phyloP scores from a whole-genome alignment of 2,888 invertebrate genomes.

The Punctoribates punctum region DNA sequence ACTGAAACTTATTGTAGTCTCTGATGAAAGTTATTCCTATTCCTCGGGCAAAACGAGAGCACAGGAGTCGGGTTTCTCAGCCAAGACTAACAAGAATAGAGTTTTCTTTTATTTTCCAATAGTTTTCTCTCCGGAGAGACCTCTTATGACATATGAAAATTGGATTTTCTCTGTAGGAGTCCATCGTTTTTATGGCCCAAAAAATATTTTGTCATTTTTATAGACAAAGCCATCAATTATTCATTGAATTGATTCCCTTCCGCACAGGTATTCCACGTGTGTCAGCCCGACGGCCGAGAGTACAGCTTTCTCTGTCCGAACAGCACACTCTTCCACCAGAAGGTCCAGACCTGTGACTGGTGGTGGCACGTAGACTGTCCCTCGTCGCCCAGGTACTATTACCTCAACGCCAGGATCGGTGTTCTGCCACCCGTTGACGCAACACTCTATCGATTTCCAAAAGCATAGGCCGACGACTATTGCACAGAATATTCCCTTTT shows the following conservation, averaged over 20 bases:
- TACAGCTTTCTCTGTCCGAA: constrained; percentile 44
- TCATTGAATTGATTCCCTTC: neutral
- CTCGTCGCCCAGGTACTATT: constrained; percentile 32
- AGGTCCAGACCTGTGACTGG: constrained; percentile 43
- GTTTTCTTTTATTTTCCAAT: too few relatives aligned
- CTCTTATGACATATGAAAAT: too few relatives aligned
- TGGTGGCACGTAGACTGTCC: constrained; percentile 42
- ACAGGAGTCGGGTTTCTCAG: too few relatives aligned
- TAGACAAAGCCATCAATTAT: neutral
- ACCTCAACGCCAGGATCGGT: constrained; percentile 41
- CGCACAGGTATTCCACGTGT: constrained; percentile 42
- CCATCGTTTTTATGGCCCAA: too few relatives aligned
- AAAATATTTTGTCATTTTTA: neutral
- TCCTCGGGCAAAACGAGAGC: too few relatives aligned
- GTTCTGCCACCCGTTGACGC: constrained; percentile 36
- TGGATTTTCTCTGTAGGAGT: too few relatives aligned
- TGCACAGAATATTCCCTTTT: neutral
- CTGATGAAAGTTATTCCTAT: too few relatives aligned
- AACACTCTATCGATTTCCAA: constrained; percentile 34
- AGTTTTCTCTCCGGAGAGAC: too few relatives aligned
- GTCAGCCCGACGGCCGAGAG: constrained; percentile 43
- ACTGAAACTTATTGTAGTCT: too few relatives aligned
- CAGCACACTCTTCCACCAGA: constrained; percentile 43
- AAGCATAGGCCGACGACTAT: neutral
- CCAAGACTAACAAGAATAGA: too few relatives aligned